Conservation (phyloP, 2,888 invertebrate genomes). For the Nomada goodeniana region DNA sequence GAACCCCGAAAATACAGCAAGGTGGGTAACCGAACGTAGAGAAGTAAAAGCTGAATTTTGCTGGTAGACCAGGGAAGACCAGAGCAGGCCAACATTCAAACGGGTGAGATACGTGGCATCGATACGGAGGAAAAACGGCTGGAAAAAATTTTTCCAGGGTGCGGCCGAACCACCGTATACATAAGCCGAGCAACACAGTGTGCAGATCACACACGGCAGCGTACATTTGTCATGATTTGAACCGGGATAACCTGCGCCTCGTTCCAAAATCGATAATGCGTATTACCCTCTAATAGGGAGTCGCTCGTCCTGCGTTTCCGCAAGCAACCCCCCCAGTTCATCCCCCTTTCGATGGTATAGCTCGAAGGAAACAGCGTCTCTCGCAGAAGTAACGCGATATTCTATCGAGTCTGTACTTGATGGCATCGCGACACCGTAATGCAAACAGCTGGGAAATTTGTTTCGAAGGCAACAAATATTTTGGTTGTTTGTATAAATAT, state of each 20-base stretch:
- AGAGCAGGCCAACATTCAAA: constrained; percentile 3
- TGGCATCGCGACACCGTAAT: neutral
- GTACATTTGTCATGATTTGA: constrained; percentile 69
- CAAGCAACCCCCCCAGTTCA: neutral
- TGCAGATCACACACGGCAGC: constrained; percentile 15
- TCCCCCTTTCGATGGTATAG: neutral
- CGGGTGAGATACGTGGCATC: constrained; percentile 23
- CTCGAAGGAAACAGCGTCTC: constrained; percentile 43
- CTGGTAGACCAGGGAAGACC: neutral
- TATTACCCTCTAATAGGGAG: constrained; percentile 73
- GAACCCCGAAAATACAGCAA: no score
- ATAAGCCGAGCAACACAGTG: constrained; percentile 10
- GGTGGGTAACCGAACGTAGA: neutral
- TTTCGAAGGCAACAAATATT: no score
- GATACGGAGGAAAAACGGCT: constrained; percentile 28
- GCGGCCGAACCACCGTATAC: constrained; percentile 41
- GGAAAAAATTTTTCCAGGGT: constrained; percentile 54
- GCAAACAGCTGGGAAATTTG: no score
- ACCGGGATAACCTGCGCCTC: constrained; percentile 67
- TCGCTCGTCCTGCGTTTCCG: constrained; percentile 58
- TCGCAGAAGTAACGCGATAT: constrained; percentile 54
- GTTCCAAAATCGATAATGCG: constrained; percentile 73
- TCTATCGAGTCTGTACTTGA: constrained; percentile 5
- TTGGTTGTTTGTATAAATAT: no score
- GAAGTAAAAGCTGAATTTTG: neutral